Percentiles rank a stretch among this genome's conserved stretches.
Evolutionary conservation across 2,888 invertebrate genomes (phyloP).

Genomic region (Mesorhabditis belari): DNA sequence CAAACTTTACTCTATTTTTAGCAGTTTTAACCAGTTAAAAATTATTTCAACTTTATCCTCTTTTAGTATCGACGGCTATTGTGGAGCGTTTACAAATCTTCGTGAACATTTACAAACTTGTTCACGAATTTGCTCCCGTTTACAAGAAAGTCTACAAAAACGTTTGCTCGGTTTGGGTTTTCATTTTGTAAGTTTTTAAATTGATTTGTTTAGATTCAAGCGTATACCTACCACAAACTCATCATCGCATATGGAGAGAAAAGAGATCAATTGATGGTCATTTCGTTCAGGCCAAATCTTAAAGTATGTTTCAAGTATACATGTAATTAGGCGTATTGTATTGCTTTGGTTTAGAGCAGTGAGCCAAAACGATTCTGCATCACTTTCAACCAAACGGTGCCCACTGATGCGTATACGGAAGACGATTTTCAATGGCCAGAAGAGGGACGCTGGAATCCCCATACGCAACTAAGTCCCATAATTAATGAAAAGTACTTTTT

Average conservation of each 20-base stretch:
- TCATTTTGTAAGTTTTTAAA: not conserved
- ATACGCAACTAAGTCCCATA: slow-evolving; percentile 23
- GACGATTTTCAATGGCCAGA: slow-evolving; percentile 11
- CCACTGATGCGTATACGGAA: slow-evolving; percentile 10
- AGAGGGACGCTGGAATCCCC: slow-evolving; percentile 41
- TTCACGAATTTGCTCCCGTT: slow-evolving; percentile 33
- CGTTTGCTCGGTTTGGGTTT: slow-evolving; percentile 27
- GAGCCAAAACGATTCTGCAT: too few relatives aligned
- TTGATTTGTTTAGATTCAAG: slow-evolving; percentile 64
- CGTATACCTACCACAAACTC: slow-evolving; percentile 84
- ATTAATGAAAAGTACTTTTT: slow-evolving; percentile 19
- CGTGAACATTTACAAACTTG: slow-evolving; percentile 38
- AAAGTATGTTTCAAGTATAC: slow-evolving; percentile 20
- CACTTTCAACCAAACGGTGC: slow-evolving; percentile 9
- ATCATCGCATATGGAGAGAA: slow-evolving; percentile 73
- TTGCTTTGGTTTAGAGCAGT: not conserved
- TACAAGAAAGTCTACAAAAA: slow-evolving; percentile 30
- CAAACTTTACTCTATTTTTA: too few relatives aligned
- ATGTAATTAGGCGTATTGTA: slow-evolving; percentile 20
- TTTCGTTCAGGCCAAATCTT: slow-evolving; percentile 26
- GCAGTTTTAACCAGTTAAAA: too few relatives aligned
- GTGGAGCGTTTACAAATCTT: slow-evolving; percentile 29
- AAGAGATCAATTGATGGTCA: slow-evolving; percentile 35
- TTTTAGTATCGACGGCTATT: slow-evolving; percentile 4
- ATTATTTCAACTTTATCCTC: too few relatives aligned